Evolutionary conservation across 2,113 vertebrate genomes (phyloP), one percentile per base, ranked within the genome.

Genomic region (Lepus europaeus): DNA sequence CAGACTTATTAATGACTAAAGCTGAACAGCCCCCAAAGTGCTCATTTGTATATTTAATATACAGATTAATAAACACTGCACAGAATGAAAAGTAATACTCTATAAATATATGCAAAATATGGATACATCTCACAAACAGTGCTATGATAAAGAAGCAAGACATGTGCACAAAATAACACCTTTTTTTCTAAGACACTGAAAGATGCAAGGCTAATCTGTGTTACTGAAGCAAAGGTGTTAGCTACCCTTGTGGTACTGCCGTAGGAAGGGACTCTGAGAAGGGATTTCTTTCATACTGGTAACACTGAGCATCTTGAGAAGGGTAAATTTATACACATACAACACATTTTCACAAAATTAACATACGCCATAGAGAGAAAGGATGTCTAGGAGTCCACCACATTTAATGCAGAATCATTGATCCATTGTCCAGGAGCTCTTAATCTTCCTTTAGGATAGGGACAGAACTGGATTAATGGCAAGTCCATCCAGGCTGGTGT

Each of bases 391-490:
- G 33, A 69, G 1, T 68, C 69, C 70, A 69, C 36, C 7, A 13
- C 19, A 85, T 90, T 85, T 85, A 94, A 87, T 49, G 29, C 17
- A 78, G 45, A 82, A 73, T 88, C 51, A 91, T 84, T 82, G 39
- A 82, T 79, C 22, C 69, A 33, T 56, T 92, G 36, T 5, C 17
- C 8, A 94, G 6, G 14, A n/a, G 23, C 19, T 16, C 89, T 89
- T 69, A 81, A 69, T 61, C 27, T 85, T 88, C 49, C 51, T 17
- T 80, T 92, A 33, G 29, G 68, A 79, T 7, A 93, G 45, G n/a
- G n/a, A 72, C 66, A 79, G 90, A 85, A 14, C 20, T 93, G 31
- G 31, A 91, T 82, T 95, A 88, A 72, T 95, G 69, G 70, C 49
- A 39, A 12, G 23, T 20, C 27, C 59, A 33, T 69, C 49, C 1